Evolutionary conservation across 2,113 vertebrate species (phyloP).

Genomic region (Antechinus flavipes): DNA sequence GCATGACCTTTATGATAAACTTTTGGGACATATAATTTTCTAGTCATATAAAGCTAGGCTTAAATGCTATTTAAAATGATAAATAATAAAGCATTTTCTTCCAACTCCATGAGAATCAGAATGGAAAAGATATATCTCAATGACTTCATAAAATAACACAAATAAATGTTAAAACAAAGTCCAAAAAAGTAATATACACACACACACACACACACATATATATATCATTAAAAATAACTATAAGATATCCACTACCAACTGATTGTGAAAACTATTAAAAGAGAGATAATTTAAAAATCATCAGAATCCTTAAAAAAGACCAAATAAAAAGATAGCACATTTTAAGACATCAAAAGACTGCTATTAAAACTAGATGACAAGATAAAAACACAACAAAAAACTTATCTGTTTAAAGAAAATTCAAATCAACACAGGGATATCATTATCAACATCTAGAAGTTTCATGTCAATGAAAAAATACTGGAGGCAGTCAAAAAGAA

Average conservation of each 20-base stretch:
- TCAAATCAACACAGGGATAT: background rate
- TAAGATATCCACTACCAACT: background rate
- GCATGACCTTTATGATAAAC: too few relatives aligned
- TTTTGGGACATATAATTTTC: too few relatives aligned
- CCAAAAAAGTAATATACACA: background rate
- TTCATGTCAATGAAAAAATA: background rate
- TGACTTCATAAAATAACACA: background rate
- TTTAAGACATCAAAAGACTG: background rate
- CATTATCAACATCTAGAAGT: background rate
- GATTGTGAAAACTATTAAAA: background rate
- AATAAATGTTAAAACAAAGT: background rate
- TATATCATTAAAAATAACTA: background rate
- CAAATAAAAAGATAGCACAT: background rate
- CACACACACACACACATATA: background rate
- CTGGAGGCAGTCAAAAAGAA: background rate
- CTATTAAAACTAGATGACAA: background rate
- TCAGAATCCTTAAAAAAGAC: background rate
- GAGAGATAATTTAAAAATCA: background rate
- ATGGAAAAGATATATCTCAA: too few relatives aligned
- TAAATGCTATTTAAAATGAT: too few relatives aligned
- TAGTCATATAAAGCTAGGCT: too few relatives aligned
- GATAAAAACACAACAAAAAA: background rate
- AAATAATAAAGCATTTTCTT: too few relatives aligned
- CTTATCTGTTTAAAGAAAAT: background rate
- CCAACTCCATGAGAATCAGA: too few relatives aligned